These are phyloP conservation scores for Myrmecophaga tridactyla DNA, from an alignment of 2,113 vertebrate species.

Conservation along the genomic window DNA sequence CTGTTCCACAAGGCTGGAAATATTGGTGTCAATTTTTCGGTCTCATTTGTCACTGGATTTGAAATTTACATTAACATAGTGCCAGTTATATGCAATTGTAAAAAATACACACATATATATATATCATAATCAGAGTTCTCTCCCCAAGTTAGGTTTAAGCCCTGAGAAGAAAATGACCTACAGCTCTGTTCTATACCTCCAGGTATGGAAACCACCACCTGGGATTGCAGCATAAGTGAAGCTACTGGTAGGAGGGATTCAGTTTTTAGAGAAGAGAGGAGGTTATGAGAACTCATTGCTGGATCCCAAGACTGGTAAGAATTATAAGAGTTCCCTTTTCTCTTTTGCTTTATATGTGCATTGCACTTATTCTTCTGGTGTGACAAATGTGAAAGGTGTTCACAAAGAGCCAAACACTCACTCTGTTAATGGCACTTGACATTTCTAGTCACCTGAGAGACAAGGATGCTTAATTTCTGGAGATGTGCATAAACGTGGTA, in stretches of 20 bases:
- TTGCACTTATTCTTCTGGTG: neutral
- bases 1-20: neutral
- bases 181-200: neutral
- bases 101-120: too few species aligned
- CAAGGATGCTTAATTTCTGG: neutral
- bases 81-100: neutral
- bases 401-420: neutral
- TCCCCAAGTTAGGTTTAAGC: slow-evolving; percentile 30
- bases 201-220: neutral
- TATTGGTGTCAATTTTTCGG: slow-evolving; percentile 8
- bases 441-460: neutral
- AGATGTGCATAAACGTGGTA: neutral
- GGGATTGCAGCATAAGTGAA: neutral
- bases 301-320: neutral
- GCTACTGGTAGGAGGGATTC: neutral
- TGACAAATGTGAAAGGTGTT: neutral
- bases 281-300: neutral
- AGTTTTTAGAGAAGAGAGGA: slow-evolving; percentile 27
- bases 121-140: slow-evolving; percentile 57
- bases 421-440: slow-evolving; percentile 18
- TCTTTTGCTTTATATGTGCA: neutral
- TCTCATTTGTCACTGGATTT: slow-evolving; percentile 51
- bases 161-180: slow-evolving; percentile 2
- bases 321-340: neutral
- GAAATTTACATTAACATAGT: slow-evolving; percentile 59